A percentile compares a stretch with the other conserved stretches of the same genome.
These are phyloP conservation scores for Trachymyrmex cornetzi DNA, from an alignment of 1,140 invertebrate species.

Conservation along the genomic window DNA sequence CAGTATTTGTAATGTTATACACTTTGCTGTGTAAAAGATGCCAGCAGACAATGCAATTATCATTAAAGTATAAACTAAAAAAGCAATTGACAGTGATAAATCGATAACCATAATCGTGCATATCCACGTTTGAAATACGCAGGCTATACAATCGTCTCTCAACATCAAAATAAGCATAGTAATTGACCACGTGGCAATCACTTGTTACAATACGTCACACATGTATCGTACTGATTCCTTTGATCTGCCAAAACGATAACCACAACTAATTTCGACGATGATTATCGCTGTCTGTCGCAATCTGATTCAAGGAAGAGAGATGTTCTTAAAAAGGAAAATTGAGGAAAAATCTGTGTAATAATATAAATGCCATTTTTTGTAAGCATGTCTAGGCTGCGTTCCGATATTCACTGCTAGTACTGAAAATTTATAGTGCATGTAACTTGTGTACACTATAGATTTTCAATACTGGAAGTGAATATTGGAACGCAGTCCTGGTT, in stretches of 20 bases:
- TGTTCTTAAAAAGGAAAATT: not conserved
- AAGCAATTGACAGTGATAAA: slow-evolving; percentile 32
- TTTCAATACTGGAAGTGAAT: no score
- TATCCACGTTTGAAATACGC: slow-evolving; percentile 11
- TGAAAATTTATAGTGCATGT: no score
- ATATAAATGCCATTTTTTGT: not conserved
- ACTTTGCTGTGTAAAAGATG: slow-evolving; percentile 10
- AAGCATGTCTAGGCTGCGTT: not conserved
- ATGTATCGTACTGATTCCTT: not conserved
- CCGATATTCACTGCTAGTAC: no score
- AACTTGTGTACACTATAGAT: no score
- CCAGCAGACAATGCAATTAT: slow-evolving; percentile 24
- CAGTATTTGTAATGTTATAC: not conserved
- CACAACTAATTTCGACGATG: slow-evolving; percentile 16
- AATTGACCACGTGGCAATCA: slow-evolving; percentile 47
- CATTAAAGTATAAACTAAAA: slow-evolving; percentile 40
- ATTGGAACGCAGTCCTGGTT: not conserved
- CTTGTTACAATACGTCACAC: slow-evolving; percentile 15
- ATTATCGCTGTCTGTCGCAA: not conserved
- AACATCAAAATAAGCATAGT: slow-evolving; percentile 27
- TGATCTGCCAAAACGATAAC: slow-evolving; percentile 28
- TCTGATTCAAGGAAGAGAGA: no score
- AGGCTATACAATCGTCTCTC: not conserved
- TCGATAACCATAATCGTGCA: not conserved
- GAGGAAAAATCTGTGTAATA: not conserved